Evolutionary conservation across 2,113 vertebrate genomes (phyloP), one percentile per base, ranked within the genome.

Genomic region (Tupaia tana): DNA sequence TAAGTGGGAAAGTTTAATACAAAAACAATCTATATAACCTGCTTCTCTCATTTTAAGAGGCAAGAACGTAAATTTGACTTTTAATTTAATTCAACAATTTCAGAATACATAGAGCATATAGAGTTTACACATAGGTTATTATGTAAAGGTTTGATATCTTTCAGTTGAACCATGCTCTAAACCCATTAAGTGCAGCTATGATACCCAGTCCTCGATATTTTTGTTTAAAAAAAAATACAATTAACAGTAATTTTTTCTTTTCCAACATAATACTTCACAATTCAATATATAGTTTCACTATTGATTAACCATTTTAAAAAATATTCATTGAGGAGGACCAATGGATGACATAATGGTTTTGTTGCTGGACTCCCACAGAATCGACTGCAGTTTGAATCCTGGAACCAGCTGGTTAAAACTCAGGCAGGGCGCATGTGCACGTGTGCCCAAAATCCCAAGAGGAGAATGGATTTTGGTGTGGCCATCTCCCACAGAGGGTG

Each of bases 41-140:
- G 81, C 6, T 0, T 5, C 93, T 83, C 22, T 18, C 31, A n/a
- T 54, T 93, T 91, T 78, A 29, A 71, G 1, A 77, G 82, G 24
- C 16, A 16, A 64, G 1, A 59, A 0, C 1, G 34, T 18, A 24
- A 67, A 14, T 77, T 7, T 91, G 2, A 64, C 0, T 16, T 10
- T 43, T 74, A 58, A 31, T 75, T 84, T 34, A 86, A 70, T 74
- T 91, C 3, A 43, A 7, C 6, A 84, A 66, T 91, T 66, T 66
- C 18, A 56, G 78, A 91, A 24, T 12, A 0, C 15, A 78, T 43
- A 34, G 22, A 27, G 10, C 16, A 54, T 67, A 10, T 58, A 4
- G 3, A 63, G 63, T 56, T 69, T 84, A 14, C 54, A 79, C 0
- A 14, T 74, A 1, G 20, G 6, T 81, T 87, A 81, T 15, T n/a